Conservation (phyloP, 1,140 invertebrate genomes). For the Drosophila pectinifera region DNA sequence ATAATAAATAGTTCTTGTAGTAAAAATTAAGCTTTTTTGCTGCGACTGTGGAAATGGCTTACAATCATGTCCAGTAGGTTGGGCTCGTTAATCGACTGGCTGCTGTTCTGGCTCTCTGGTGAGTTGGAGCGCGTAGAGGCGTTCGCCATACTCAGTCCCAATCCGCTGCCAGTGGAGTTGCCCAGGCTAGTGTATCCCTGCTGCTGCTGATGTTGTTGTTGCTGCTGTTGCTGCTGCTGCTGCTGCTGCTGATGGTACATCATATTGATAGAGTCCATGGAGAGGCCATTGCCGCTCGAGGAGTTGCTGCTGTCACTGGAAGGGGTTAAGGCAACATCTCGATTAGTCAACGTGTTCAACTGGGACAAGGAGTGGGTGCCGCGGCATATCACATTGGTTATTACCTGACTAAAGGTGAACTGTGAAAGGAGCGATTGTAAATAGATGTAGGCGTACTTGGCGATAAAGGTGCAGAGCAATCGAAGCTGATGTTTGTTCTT, state of each 20-base stretch:
- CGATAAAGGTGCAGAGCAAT: conserved; percentile 86
- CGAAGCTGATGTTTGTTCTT: conserved; percentile 85
- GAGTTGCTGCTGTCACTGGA: conserved; percentile 82
- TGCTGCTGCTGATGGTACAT: conserved; percentile 68
- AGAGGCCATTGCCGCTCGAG: conserved; percentile 77
- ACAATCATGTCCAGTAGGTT: conserved; percentile 89
- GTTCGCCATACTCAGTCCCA: conserved; percentile 65
- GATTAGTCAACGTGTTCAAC: background rate
- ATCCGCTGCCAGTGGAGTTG: conserved; percentile 40
- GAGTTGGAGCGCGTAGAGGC: conserved; percentile 87
- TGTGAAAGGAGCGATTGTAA: conserved; percentile 85
- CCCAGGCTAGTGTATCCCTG: conserved; percentile 50
- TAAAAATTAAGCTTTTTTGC: background rate
- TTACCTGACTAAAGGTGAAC: conserved; percentile 85
- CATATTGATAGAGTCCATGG: conserved; percentile 76
- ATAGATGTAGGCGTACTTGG: conserved; percentile 86
- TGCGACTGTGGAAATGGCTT: too few species aligned
- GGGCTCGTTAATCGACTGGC: conserved; percentile 87
- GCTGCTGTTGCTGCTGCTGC: conserved; percentile 10
- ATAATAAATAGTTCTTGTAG: too few species aligned
- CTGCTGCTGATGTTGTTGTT: conserved; percentile 36
- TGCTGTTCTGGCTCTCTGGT: conserved; percentile 87
- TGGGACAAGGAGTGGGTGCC: conserved; percentile 31
- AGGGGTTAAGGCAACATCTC: conserved; percentile 5
- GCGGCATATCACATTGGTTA: conserved; percentile 34